A percentile compares a stretch with the other conserved stretches of the same genome.
Evolutionary conservation across 2,888 invertebrate genomes (phyloP).

Genomic region (Molorchus minor): DNA sequence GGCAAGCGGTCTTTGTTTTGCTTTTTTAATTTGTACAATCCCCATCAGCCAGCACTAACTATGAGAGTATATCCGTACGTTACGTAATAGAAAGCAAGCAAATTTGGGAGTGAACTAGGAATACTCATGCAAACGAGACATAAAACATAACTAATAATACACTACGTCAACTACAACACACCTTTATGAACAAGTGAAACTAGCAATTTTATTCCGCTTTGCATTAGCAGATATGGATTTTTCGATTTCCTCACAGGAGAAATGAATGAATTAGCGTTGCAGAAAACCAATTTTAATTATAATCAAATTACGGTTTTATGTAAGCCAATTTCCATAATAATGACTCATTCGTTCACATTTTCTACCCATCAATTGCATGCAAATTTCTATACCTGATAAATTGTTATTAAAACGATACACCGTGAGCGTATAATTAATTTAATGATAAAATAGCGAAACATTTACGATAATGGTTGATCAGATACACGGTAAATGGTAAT

Average conservation of each 20-base stretch:
- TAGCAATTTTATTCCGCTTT: background rate
- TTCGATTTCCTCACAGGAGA: constrained; percentile 15
- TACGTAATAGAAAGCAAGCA: no score
- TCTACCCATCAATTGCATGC: constrained; percentile 1
- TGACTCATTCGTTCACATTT: constrained; percentile 4
- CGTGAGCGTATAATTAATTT: no score
- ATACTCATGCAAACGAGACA: no score
- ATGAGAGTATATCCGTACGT: no score
- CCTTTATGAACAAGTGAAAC: background rate
- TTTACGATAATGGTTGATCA: background rate
- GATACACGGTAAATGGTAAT: background rate
- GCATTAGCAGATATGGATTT: background rate
- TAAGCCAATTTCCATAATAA: constrained; percentile 8
- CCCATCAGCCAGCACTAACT: no score
- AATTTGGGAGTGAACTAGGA: no score
- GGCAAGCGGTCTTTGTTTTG: no score
- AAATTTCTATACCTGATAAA: constrained; percentile 11
- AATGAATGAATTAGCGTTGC: constrained; percentile 14
- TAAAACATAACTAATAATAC: no score
- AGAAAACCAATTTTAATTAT: constrained; percentile 22
- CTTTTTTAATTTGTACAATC: no score
- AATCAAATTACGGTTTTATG: constrained; percentile 19
- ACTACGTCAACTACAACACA: no score
- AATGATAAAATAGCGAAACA: background rate
- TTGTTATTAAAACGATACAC: no score